Base-by-base conservation (phyloP, 2,888 invertebrate species). In the Leucoma salicis region DNA sequence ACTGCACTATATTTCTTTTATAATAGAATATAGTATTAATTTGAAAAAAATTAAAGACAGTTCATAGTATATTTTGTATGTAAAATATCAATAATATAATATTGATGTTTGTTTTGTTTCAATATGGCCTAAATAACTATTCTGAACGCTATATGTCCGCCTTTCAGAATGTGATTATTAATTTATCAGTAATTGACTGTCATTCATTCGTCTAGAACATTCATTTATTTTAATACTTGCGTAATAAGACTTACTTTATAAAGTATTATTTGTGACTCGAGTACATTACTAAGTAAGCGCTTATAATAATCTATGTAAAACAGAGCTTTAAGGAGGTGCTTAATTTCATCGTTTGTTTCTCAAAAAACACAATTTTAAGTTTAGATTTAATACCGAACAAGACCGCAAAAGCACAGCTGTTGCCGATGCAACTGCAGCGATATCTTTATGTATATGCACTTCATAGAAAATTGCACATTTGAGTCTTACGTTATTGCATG, bases 301-400 rank as follows among this genome's bases (percentile, higher is more conserved):
- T 57, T 56, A 33, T 52, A 40, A 55, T 50, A 16, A 16, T 16
- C 40, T 43, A 66, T 51, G 48, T 51, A 56, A 61, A 62, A 49
- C 46, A 57, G 44, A 66, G 69, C 69, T 69, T 70, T 70, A 70
- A 67, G 39, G 38, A 36, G 28, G 32, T 37, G 25, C 14, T 35
- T 43, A 38, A 46, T 42, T 42, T 44, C 43, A 32, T 21, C 8
- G 15, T 11, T 3, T 1, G 1, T 13, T 12, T 11, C 16, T 36
- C 35, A 12, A 8, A 27, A 11, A 21, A 32, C 25, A 25, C 7
- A 21, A 11, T 32, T 4, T 4, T 16, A 6, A 4, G 16, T 3
- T 16, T 16, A 16, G n/a, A 4, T 16, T 16, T 16, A 16, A 16
- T 4, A 16, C 6, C 16, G 6, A 16, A 6, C n/a, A n/a, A n/a